Percentiles rank a stretch among this genome's conserved stretches.
phyloP scores from a whole-genome alignment of 2,113 vertebrate genomes.

The Vimba vimba region DNA sequence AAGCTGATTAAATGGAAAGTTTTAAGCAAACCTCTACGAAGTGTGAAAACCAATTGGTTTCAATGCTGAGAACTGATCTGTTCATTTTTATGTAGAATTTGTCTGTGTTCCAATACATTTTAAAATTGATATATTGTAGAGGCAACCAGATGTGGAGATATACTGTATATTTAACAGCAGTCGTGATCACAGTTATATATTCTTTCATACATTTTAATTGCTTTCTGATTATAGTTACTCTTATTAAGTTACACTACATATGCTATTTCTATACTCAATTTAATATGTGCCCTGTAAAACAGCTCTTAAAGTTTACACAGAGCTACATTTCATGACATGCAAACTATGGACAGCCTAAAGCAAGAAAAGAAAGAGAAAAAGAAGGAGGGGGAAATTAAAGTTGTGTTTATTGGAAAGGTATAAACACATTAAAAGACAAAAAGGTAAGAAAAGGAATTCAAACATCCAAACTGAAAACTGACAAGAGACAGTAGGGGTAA shows the following conservation, averaged over 20 bases:
- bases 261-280: too few species aligned
- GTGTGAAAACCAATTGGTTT: too few species aligned
- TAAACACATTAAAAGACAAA: slow-evolving; percentile 45
- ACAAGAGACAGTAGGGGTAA: neutral
- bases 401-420: slow-evolving; percentile 54
- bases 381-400: slow-evolving; percentile 43
- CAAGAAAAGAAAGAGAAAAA: slow-evolving; percentile 32
- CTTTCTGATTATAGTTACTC: neutral
- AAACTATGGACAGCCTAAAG: slow-evolving; percentile 8
- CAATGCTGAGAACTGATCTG: too few species aligned
- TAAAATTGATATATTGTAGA: too few species aligned
- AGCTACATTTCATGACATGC: neutral
- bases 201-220: neutral
- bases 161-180: neutral
- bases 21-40: neutral
- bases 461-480: slow-evolving; percentile 15
- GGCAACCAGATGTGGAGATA: neutral
- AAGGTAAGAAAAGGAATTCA: neutral
- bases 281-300: neutral
- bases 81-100: neutral
- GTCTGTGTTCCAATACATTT: neutral
- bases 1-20: neutral
- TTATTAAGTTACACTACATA: too few species aligned
- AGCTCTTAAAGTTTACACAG: neutral
- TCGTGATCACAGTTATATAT: neutral